Conservation (phyloP, 2,113 vertebrate genomes). For the Pomatorhinus ruficollis region DNA sequence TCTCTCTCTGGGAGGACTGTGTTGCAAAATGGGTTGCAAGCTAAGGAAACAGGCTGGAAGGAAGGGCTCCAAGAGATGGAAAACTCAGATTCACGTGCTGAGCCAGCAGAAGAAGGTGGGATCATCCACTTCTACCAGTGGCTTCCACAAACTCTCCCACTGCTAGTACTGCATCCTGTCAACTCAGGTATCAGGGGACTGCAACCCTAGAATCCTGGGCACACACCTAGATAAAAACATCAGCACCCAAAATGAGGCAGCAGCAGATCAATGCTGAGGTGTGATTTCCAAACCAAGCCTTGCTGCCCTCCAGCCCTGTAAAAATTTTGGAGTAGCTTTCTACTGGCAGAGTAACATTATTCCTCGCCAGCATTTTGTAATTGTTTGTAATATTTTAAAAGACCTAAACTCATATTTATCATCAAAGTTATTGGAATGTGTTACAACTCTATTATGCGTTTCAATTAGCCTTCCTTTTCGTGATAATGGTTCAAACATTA, state of each 20-base stretch:
- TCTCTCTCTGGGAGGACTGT: not conserved
- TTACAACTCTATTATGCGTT: not conserved
- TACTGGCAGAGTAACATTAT: not conserved
- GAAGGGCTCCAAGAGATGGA: not conserved
- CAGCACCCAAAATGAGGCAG: not conserved
- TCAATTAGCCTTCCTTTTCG: not conserved
- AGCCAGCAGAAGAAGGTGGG: not conserved
- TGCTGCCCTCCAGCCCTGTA: not conserved
- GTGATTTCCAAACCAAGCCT: not conserved
- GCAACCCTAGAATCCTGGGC: not conserved
- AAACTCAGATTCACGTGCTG: not conserved
- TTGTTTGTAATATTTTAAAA: not conserved
- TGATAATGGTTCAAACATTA: not conserved
- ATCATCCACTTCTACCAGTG: not conserved
- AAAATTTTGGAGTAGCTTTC: not conserved
- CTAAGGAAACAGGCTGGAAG: not conserved
- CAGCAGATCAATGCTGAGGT: not conserved
- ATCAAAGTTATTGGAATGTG: not conserved
- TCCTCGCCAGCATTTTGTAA: not conserved
- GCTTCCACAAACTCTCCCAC: not conserved
- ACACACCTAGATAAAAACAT: not conserved
- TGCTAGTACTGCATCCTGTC: not conserved
- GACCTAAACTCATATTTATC: not conserved
- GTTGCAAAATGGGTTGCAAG: not conserved
- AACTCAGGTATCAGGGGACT: not conserved